These are phyloP conservation scores for Automeris io DNA, from an alignment of 2,888 invertebrate genomes.

Conservation along the genomic window DNA sequence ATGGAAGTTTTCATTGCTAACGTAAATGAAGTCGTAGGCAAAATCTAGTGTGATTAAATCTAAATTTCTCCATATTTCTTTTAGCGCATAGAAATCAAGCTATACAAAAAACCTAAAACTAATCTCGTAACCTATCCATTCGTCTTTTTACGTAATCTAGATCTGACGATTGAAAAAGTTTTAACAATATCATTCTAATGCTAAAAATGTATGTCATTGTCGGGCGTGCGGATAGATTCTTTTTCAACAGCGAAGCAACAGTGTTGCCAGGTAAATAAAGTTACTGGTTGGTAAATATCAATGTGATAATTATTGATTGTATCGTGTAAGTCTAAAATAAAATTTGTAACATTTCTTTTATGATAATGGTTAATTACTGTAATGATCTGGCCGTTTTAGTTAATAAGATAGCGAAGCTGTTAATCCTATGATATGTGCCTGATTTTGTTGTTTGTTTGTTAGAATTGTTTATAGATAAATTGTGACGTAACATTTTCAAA, in stretches of 20 bases:
- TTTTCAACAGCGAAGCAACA: conserved; percentile 1
- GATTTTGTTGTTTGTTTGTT: conserved; percentile 33
- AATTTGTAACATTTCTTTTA: conserved; percentile 46
- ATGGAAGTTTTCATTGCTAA: too few relatives aligned
- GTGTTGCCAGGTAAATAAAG: conserved; percentile 3
- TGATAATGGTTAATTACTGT: conserved; percentile 47
- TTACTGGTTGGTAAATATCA: conserved; percentile 19
- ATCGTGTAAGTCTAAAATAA: conserved; percentile 48
- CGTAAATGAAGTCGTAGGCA: too few relatives aligned
- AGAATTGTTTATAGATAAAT: conserved; percentile 17
- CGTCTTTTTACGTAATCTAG: too few relatives aligned
- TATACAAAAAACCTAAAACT: too few relatives aligned
- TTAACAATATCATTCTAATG: background rate
- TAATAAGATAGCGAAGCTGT: conserved; percentile 20
- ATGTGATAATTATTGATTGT: conserved; percentile 40
- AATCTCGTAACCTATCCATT: too few relatives aligned
- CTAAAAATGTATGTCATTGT: background rate
- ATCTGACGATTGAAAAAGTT: too few relatives aligned
- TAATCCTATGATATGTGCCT: conserved; percentile 60
- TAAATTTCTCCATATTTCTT: too few relatives aligned
- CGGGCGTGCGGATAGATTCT: too few relatives aligned
- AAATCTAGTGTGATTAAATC: too few relatives aligned
- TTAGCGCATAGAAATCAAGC: too few relatives aligned
- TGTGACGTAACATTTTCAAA: too few relatives aligned
- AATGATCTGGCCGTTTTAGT: conserved; percentile 37